Base-by-base conservation (phyloP, 2,888 invertebrate genomes). In the Leptopterna dolabrata region DNA sequence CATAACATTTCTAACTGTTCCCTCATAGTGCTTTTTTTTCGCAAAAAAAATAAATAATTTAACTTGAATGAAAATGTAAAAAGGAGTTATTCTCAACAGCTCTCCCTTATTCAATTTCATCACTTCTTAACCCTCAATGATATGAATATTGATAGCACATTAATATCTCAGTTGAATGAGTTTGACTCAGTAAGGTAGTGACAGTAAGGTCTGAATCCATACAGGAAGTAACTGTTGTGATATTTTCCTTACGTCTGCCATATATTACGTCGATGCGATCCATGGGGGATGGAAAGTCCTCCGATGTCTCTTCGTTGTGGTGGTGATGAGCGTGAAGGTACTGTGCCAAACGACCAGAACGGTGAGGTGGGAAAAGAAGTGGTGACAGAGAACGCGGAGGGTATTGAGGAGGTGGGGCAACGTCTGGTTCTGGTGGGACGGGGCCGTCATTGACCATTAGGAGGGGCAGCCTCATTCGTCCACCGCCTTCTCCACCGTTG, bases 371-470 rank as follows among this genome's bases (percentile, higher is more conserved):
- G 6, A 55, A 41, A 27, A 85, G 85, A 47, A 80, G 76, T 11
- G 87, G 88, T 4, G 85, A 86, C 71, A 63, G 63, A 19, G 19
- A 63, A 16, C 51, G 47, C 13, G 81, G 81, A 81, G 55, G 51
- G 81, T 81, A 70, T 24, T 78, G 78, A 19, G 83, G 0, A 16
- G 81, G 81, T 6, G 83, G 83, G 3, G 29, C 51, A n/a, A 71
- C 76, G 7, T 86, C 78, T 16, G 76, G 76, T 63, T 87, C 87
- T 11, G 88, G 86, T 11, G 88, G 89, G n/a, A 93, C 92, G 14
- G 91, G 93, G n/a, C 94, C 92, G 90, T 95, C 94, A 89, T 94
- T 94, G 45, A 95, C 93, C 90, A 94, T 94, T 90, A 95, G 93
- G 14, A 93, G 91, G 0, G 94, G 94, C 90, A 94, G 55, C 16